phyloP scores from a whole-genome alignment of 2,113 vertebrate genomes.

The Diglossa brunneiventris region DNA sequence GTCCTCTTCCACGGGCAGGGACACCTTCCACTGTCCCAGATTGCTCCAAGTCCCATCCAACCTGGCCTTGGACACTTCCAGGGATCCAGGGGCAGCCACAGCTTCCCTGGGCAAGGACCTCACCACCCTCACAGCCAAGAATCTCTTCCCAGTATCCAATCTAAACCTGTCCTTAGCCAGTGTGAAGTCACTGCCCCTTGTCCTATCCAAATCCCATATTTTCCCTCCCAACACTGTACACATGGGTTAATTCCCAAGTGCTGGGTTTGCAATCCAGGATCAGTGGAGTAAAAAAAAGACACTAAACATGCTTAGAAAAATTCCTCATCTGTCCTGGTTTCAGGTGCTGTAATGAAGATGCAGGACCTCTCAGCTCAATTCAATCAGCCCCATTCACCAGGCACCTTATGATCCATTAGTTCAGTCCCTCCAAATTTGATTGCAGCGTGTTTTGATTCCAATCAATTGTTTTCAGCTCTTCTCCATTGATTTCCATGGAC shows the following conservation, averaged over 20 bases:
- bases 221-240: background rate
- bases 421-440: constrained; percentile 67
- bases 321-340: constrained; percentile 53
- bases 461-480: constrained; percentile 69
- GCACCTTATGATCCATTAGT: constrained; percentile 64
- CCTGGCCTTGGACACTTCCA: background rate
- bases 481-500: constrained; percentile 63
- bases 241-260: background rate
- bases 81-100: background rate
- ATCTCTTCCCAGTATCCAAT: background rate
- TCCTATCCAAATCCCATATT: background rate
- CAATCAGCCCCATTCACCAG: constrained; percentile 66
- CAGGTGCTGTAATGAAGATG: constrained; percentile 60
- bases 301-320: constrained; percentile 40
- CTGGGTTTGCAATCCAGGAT: background rate
- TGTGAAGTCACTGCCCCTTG: background rate
- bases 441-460: constrained; percentile 63
- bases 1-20: background rate
- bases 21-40: accelerated
- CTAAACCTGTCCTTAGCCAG: background rate
- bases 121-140: accelerated
- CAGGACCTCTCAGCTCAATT: constrained; percentile 63
- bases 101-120: background rate
- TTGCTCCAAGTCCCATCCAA: accelerated
- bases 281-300: background rate